phyloP scores from a whole-genome alignment of 2,797 vertebrate genomes.

The Acanthurus leucopareius region DNA sequence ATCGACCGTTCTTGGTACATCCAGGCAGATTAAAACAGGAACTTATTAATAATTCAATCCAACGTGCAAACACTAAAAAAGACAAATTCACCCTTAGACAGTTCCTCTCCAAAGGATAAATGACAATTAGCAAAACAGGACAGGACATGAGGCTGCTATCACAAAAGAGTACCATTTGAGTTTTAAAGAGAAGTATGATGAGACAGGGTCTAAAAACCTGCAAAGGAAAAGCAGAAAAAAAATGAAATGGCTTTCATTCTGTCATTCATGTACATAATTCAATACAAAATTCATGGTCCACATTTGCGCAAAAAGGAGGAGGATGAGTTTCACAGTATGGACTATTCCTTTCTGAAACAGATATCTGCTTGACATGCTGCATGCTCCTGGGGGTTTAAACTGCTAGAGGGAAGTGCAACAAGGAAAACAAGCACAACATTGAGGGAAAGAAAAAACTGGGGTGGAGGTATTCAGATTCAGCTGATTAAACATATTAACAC shows the following conservation, averaged over 20 bases:
- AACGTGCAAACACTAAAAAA: constrained; percentile 50
- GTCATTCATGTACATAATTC: constrained; percentile 53
- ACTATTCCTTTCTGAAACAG: constrained; percentile 39
- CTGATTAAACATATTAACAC: too few species aligned
- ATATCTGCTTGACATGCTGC: constrained; percentile 45
- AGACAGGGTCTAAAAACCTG: constrained; percentile 31
- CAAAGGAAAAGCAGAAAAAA: constrained; percentile 46
- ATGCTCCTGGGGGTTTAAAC: constrained; percentile 37
- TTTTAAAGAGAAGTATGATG: constrained; percentile 8
- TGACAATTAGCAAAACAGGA: constrained; percentile 54
- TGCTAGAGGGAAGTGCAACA: constrained; percentile 24
- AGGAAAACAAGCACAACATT: constrained; percentile 13
- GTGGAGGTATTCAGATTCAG: neutral
- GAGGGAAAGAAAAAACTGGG: neutral
- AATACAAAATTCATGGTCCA: constrained; percentile 61
- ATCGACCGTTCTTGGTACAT: constrained; percentile 56
- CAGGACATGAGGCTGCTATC: constrained; percentile 27
- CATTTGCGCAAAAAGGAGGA: constrained; percentile 43
- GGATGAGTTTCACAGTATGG: constrained; percentile 39
- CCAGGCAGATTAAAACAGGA: constrained; percentile 69
- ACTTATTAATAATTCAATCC: constrained; percentile 75
- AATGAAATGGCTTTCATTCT: constrained; percentile 46
- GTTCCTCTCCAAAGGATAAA: constrained; percentile 53
- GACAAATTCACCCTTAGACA: constrained; percentile 41
- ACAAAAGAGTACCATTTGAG: constrained; percentile 2